These are phyloP conservation scores for Perdix hodgsoniae DNA, from an alignment of 2,797 vertebrate species.

Conservation along the genomic window DNA sequence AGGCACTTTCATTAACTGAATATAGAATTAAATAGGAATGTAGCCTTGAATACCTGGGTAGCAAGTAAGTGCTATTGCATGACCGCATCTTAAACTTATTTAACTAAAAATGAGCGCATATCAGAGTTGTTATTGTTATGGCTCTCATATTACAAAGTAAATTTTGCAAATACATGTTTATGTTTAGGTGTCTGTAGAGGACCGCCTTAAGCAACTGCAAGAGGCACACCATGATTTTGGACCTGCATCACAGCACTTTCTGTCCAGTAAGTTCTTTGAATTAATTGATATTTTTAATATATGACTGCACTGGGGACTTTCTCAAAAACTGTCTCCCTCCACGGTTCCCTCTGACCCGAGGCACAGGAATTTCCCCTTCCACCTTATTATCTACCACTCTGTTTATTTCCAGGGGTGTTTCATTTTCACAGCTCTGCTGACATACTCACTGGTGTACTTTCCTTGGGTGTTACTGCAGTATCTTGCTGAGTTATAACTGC, in stretches of 20 bases:
- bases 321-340: not conserved
- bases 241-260: conserved; percentile 95
- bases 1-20: not conserved
- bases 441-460: not conserved
- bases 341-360: not conserved
- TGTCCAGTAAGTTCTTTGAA: conserved; percentile 90
- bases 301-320: not conserved
- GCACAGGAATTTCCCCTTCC: not conserved
- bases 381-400: not conserved
- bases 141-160: not conserved
- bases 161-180: not conserved
- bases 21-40: not conserved
- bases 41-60: not conserved
- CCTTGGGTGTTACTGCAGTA: not conserved
- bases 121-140: not conserved
- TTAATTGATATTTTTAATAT: not conserved
- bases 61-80: not conserved
- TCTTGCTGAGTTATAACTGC: not conserved
- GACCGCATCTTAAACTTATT: not conserved
- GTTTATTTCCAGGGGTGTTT: not conserved
- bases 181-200: conserved; percentile 90
- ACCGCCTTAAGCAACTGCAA: conserved; percentile 92
- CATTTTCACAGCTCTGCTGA: not conserved
- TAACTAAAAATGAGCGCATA: not conserved
- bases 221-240: conserved; percentile 96